Conservation (phyloP, 2,113 vertebrate genomes). For the Cavia aperea region DNA sequence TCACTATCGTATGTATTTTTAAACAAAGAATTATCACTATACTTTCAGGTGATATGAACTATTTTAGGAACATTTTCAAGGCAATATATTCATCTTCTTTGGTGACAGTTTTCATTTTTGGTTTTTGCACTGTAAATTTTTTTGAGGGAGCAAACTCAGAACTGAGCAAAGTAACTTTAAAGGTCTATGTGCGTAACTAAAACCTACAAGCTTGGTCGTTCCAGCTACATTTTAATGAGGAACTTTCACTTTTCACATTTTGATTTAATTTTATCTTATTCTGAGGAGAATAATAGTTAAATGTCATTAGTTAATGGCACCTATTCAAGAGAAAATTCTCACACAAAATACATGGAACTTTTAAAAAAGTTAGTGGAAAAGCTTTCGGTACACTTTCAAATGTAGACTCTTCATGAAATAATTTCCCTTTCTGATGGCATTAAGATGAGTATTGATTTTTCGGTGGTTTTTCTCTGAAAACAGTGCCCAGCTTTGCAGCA, state of each 20-base stretch:
- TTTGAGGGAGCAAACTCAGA: not conserved
- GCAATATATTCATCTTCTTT: not conserved
- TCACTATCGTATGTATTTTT: not conserved
- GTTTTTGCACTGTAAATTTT: not conserved
- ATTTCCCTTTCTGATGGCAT: not conserved
- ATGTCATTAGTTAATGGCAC: not conserved
- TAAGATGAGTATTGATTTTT: not conserved
- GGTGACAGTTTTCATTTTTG: not conserved
- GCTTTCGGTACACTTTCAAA: not conserved
- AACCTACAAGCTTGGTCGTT: not conserved
- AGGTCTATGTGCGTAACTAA: not conserved
- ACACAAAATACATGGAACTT: not conserved
- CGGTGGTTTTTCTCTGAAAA: not conserved
- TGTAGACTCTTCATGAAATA: not conserved
- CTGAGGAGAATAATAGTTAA: constrained; percentile 11
- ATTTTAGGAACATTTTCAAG: not conserved
- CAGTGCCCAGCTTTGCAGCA: not conserved
- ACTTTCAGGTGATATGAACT: not conserved
- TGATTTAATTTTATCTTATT: constrained; percentile 9
- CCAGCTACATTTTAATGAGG: not conserved
- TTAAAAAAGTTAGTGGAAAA: not conserved
- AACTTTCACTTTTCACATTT: not conserved
- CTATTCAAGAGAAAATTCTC: not conserved
- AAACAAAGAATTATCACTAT: not conserved
- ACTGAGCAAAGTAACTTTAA: not conserved